Conservation (phyloP, 2,113 vertebrate species). For the Sylvietta virens region DNA sequence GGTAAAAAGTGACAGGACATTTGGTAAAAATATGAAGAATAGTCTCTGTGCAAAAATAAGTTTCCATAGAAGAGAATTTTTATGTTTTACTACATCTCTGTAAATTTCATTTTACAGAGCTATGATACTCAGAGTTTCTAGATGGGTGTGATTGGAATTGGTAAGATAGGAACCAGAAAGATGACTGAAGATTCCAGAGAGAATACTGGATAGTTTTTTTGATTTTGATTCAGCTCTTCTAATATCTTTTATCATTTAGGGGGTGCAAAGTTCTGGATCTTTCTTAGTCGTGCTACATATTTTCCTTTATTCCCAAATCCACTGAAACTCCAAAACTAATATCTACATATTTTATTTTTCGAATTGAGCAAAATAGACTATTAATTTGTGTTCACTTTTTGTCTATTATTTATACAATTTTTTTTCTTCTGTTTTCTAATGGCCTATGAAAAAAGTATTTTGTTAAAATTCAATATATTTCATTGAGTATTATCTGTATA, state of each 20-base stretch:
- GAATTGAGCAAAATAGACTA: neutral
- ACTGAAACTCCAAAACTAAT: neutral
- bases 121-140: neutral
- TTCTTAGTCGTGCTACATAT: neutral
- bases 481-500: neutral
- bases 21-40: neutral
- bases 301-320: neutral
- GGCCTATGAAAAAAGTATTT: neutral
- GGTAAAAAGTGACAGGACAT: neutral
- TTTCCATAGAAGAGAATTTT: neutral
- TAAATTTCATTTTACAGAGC: neutral
- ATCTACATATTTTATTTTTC: neutral
- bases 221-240: neutral
- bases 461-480: neutral
- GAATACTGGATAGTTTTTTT: neutral
- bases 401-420: neutral
- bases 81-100: neutral
- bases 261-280: accelerated
- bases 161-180: neutral
- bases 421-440: neutral
- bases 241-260: neutral
- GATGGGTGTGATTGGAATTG: neutral
- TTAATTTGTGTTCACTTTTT: neutral
- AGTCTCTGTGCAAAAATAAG: neutral
- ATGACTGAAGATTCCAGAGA: neutral